Base-by-base conservation (phyloP, 1,140 invertebrate genomes). In the Sycobia sp. region DNA sequence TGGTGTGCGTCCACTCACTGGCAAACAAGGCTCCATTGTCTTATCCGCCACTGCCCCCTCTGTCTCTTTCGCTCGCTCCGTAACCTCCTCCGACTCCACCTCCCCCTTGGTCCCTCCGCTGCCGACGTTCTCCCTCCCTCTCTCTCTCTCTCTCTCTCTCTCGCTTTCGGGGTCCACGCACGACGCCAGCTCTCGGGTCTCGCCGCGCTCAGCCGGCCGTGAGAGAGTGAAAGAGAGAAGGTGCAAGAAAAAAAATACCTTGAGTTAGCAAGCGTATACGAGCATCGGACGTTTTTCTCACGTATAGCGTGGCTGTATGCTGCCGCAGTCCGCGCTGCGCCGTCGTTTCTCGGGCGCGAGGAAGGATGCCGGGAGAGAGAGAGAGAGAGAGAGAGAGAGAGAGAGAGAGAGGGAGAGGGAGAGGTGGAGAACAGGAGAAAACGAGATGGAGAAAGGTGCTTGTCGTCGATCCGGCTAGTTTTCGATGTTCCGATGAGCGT, bases 161-260 rank as follows among this genome's bases (percentile, higher is more conserved):
- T 41, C 68, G 78, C 82, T 71, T 14, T n/a, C n/a, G n/a, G n/a
- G n/a, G 39, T 34, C 32, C 32, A 34, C 5, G 32, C n/a, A n/a
- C n/a, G n/a, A n/a, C n/a, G n/a, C n/a, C n/a, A n/a, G n/a, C n/a
- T n/a, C n/a, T n/a, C n/a, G n/a, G n/a, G n/a, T n/a, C n/a, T 34
- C 32, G 36, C 77, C n/a, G n/a, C n/a, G n/a, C 41, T 55, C 75
- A 68, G 78, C 67, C 75, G 60, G 34, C 41, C 53, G 38, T 49
- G 51, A 78, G 79, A 57, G 73, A 76, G 77, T 59, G 77, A 76
- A 73, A 78, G 81, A 73, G 82, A 80, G 47, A 54, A 62, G 72
- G 78, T 80, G 80, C 75, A 73, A 78, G 72, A 62, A 63, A 63
- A 62, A 62, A 63, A 63, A 62, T 56, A 53, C 61, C 36, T 49